These are phyloP conservation scores for Okamejei kenojei DNA, from an alignment of 2,797 vertebrate genomes.

Conservation along the genomic window DNA sequence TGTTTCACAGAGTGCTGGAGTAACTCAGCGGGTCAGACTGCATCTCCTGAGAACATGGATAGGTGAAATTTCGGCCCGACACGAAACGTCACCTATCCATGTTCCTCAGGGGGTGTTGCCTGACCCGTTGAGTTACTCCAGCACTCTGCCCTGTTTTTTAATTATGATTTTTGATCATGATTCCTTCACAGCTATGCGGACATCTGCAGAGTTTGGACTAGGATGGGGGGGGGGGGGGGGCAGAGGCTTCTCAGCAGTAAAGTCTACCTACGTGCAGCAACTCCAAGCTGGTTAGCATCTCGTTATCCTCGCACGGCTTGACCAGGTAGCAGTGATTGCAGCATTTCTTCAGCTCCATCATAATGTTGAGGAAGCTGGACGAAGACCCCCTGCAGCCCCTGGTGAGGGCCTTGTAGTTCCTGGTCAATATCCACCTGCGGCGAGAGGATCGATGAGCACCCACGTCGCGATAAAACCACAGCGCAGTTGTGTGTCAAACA, in stretches of 20 bases:
- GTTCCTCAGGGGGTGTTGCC: too few species aligned
- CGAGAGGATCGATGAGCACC: background rate
- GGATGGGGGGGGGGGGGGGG: too few species aligned
- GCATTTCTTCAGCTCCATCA: constrained; percentile 98
- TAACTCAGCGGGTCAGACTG: too few species aligned
- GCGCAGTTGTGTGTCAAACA: too few species aligned
- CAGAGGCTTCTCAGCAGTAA: background rate
- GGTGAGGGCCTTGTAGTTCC: constrained; percentile 90
- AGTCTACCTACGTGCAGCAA: constrained; percentile 67
- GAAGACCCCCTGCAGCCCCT: constrained; percentile 90
- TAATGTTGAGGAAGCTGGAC: constrained; percentile 93
- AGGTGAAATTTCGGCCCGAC: too few species aligned
- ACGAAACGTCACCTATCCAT: too few species aligned
- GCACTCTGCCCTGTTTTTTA: too few species aligned
- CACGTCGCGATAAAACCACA: background rate
- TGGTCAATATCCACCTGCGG: constrained; percentile 93
- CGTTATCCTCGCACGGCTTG: constrained; percentile 75
- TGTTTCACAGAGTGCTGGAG: too few species aligned
- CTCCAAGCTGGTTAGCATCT: constrained; percentile 68
- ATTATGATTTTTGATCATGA: background rate
- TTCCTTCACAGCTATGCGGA: background rate
- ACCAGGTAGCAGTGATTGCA: constrained; percentile 95
- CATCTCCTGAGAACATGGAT: too few species aligned
- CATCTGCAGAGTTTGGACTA: background rate
- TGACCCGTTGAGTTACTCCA: too few species aligned